These are phyloP conservation scores for Phoebastria nigripes DNA, from an alignment of 2,797 vertebrate species.

Conservation along the genomic window DNA sequence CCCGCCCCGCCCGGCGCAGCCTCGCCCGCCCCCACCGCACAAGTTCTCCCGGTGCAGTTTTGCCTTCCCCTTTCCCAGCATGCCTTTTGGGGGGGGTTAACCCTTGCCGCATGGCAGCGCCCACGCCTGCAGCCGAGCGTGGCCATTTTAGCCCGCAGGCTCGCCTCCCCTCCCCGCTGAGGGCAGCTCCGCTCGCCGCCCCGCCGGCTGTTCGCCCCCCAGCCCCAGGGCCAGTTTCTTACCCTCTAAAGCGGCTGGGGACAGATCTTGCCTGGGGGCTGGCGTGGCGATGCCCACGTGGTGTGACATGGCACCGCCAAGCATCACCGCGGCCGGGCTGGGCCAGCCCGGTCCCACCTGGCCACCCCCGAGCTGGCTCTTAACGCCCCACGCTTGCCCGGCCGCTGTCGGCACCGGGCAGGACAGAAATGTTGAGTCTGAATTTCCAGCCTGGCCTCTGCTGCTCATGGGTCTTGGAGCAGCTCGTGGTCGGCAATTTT, in stretches of 20 bases:
- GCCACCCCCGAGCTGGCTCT: neutral
- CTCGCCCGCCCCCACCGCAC: neutral
- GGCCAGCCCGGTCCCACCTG: neutral
- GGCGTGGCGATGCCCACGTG: neutral
- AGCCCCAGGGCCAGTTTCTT: neutral
- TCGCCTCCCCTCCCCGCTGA: neutral
- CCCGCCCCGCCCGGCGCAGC: neutral
- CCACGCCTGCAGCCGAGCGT: neutral
- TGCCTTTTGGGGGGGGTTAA: neutral
- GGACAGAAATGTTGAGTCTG: neutral
- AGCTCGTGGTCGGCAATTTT: neutral
- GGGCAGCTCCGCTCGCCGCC: neutral
- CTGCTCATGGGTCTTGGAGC: neutral
- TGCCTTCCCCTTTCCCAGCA: neutral
- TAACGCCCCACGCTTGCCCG: fast-evolving
- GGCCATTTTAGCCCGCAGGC: neutral
- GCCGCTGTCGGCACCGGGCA: neutral
- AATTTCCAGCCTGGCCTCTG: neutral
- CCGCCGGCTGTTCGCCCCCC: neutral
- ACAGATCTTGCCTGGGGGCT: neutral
- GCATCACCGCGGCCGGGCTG: neutral
- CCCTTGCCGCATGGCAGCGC: neutral
- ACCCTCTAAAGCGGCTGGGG: neutral
- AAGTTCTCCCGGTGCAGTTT: neutral
- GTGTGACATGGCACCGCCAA: neutral